Evolutionary conservation across 2,888 invertebrate genomes (phyloP), one percentile per base, ranked within the genome.

Genomic region (Cinara cedri): DNA sequence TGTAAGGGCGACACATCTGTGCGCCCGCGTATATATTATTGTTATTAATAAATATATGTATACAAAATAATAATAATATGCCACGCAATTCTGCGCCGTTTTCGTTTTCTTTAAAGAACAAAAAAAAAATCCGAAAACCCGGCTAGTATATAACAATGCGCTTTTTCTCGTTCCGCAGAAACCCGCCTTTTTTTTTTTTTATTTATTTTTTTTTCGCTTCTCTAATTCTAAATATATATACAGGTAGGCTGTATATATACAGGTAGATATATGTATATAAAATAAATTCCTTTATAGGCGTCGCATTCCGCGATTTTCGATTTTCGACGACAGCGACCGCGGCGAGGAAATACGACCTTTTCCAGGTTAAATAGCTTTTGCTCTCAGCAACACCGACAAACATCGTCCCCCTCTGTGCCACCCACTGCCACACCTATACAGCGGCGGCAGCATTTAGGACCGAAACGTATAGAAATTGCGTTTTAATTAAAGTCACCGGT

Each of bases 401-500:
- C 68, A 68, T 34, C 51, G 51, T 26, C 68, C 26, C 11, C 34
- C 51, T n/a, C n/a, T n/a, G 13, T n/a, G 34, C 16, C 4, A n/a
- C n/a, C n/a, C n/a, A n/a, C 4, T 6, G n/a, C 16, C 6, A 0
- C 24, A 26, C 68, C 8, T n/a, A n/a, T n/a, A n/a, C n/a, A 9
- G 24, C 46, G 13, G n/a, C 11, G n/a, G n/a, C 14, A 8, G 11
- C 26, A 11, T 11, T 51, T 26, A 51, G 51, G 26, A n/a, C 14
- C 16, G 13, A n/a, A 10, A 34, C 66, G 72, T 46, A 44, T 57
- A 57, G 57, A 72, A 46, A 57, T 72, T 24, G 24, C 13, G 57
- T 60, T 72, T 66, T 60, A 60, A 60, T 72, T 72, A 60, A 72
- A 72, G 60, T 60, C 57, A 24, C 57, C 72, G n/a, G 24, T 54